A percentile compares a stretch with the other conserved stretches of the same genome.
Evolutionary conservation across 2,888 invertebrate genomes (phyloP).

Genomic region (Leistus spinibarbis): DNA sequence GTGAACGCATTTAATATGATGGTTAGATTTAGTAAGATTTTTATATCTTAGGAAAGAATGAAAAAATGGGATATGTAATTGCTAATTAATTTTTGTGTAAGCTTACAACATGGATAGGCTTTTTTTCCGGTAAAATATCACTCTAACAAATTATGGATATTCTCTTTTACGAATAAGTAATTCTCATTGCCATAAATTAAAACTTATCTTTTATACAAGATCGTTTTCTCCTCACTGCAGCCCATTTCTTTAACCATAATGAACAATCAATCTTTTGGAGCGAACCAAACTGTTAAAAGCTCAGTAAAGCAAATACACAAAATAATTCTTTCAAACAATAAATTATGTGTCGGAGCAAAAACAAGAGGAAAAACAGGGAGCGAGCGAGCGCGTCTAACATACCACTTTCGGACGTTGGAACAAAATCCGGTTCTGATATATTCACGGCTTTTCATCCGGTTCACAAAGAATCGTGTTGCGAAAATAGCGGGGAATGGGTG

Average conservation of each 20-base stretch:
- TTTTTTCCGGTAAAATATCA: neutral
- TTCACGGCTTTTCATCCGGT: slow-evolving; percentile 29
- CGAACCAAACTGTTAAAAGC: neutral
- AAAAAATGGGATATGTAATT: no score
- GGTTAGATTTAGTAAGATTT: no score
- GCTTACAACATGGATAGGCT: no score
- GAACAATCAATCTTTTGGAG: slow-evolving; percentile 14
- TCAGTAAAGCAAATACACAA: slow-evolving; percentile 21
- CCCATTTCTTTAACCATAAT: slow-evolving; percentile 18
- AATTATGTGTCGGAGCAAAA: slow-evolving; percentile 6
- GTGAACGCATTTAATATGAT: no score
- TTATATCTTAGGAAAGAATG: no score
- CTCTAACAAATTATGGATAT: neutral
- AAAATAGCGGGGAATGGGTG: neutral
- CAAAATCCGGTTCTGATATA: slow-evolving; percentile 19
- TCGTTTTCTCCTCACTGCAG: slow-evolving; percentile 16
- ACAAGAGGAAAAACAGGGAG: neutral
- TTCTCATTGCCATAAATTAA: neutral
- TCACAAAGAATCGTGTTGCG: slow-evolving; percentile 14
- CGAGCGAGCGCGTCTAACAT: neutral
- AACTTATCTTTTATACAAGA: neutral
- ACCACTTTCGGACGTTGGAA: neutral
- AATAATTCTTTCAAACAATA: slow-evolving; percentile 33
- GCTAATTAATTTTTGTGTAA: no score
- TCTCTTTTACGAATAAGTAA: neutral